These are phyloP conservation scores for Philopedon plagiatum DNA, from an alignment of 2,888 invertebrate species.

Conservation along the genomic window DNA sequence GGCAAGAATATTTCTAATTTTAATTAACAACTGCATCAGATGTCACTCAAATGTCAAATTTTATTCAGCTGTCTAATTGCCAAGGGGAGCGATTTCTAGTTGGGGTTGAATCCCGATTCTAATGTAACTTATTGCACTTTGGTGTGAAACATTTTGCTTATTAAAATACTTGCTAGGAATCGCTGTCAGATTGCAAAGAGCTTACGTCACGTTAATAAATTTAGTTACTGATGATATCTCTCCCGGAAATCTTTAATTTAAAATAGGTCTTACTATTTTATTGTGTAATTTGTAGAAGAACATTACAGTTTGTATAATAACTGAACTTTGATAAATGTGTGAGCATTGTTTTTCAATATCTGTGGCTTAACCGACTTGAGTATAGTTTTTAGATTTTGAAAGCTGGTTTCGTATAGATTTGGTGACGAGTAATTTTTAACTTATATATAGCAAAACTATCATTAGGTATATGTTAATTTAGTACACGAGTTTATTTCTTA, in stretches of 20 bases:
- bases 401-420: no score
- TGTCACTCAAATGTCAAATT: conserved; percentile 46
- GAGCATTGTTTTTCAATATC: no score
- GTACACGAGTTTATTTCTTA: no score
- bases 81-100: conserved; percentile 18
- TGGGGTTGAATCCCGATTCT: conserved; percentile 36
- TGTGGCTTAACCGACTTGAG: no score
- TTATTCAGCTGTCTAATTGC: conserved; percentile 45
- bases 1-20: conserved; percentile 29
- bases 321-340: no score
- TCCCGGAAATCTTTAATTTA: neutral
- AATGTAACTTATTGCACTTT: conserved; percentile 35
- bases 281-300: no score
- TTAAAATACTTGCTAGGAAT: conserved; percentile 20
- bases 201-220: neutral
- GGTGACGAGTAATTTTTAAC: no score
- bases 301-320: no score
- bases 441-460: no score
- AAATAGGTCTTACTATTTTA: neutral
- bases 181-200: neutral
- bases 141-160: conserved; percentile 30
- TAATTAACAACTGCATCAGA: conserved; percentile 46
- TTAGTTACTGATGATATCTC: neutral
- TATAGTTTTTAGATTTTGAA: no score
- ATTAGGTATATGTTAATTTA: no score